Base-by-base conservation (phyloP, 2,888 invertebrate genomes). In the Phyllotreta cruciferae region DNA sequence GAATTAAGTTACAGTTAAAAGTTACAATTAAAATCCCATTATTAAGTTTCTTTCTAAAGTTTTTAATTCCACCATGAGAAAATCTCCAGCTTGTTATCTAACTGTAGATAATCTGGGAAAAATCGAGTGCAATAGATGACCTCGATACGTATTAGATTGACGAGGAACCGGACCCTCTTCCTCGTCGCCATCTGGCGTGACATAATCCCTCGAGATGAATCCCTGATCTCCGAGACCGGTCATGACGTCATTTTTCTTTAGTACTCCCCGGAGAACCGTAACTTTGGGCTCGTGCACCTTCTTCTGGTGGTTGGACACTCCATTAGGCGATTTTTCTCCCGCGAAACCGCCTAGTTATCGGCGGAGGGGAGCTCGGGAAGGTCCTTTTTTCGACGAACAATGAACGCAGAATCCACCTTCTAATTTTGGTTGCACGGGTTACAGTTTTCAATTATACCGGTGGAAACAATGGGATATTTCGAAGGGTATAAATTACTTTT, bases 151-250 rank as follows among this genome's bases (percentile, higher is more conserved):
- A 73, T 69, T 73, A 74, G 72, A 77, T 75, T 75, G 77, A 77
- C 44, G 56, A 60, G 63, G 63, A 70, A 44, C 54, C 42, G 37
- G 14, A 49, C 55, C 57, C 61, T 61, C 42, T 66, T 69, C 69
- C 53, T 44, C 53, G 52, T 52, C 39, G 52, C 69, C 77, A 77
- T 77, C 77, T 77, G 78, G 76, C 74, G 73, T 69, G 67, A 71
- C 75, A 74, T 77, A 76, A 77, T 78, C 78, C 78, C 78, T 63
- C 61, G 75, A 76, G 78, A 78, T 75, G 76, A 74, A 75, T 76
- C 65, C 74, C 73, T 75, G 75, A 78, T 78, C 79, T 76, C 74
- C 57, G 60, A 70, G 74, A 73, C 75, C 73, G 72, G 72, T 74
- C 74, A 70, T 79, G 79, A 79, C 79, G 78, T 79, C 64, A 67